These are phyloP conservation scores for Dolichoris vasculosae DNA, from an alignment of 1,140 invertebrate genomes.

Conservation along the genomic window DNA sequence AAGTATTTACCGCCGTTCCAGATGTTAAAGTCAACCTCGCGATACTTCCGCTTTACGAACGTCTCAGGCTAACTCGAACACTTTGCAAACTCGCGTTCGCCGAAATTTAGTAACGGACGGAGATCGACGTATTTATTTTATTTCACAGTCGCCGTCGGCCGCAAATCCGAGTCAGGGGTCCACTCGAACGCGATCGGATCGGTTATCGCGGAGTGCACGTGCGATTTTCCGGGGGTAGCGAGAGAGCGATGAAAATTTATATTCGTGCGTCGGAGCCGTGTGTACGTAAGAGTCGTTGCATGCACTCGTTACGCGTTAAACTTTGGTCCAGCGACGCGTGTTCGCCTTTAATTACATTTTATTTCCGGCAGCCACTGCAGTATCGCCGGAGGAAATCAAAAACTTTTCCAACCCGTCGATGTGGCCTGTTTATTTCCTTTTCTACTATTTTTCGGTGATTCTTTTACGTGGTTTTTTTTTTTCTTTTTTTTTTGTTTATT, in stretches of 20 bases:
- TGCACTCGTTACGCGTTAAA: not conserved
- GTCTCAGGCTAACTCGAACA: not conserved
- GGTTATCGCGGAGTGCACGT: not conserved
- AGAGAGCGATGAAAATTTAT: not conserved
- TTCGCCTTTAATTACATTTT: not conserved
- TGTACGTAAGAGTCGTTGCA: not conserved
- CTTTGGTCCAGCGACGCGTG: not conserved
- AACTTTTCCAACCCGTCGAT: not conserved
- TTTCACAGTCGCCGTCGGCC: no score
- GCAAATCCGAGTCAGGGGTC: no score
- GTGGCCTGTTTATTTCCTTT: not conserved
- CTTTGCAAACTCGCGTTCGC: not conserved
- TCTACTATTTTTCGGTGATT: not conserved
- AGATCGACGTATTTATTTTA: no score
- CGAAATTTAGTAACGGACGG: not conserved
- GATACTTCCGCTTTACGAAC: not conserved
- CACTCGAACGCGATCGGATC: no score
- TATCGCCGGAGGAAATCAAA: not conserved
- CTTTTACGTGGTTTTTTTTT: no score
- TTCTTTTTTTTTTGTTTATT: not conserved
- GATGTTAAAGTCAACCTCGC: not conserved
- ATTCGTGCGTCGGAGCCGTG: not conserved
- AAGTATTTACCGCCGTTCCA: not conserved
- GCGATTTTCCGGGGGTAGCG: not conserved
- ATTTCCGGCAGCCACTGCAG: not conserved